phyloP scores from a whole-genome alignment of 2,888 invertebrate species.

The Ormia ochracea region DNA sequence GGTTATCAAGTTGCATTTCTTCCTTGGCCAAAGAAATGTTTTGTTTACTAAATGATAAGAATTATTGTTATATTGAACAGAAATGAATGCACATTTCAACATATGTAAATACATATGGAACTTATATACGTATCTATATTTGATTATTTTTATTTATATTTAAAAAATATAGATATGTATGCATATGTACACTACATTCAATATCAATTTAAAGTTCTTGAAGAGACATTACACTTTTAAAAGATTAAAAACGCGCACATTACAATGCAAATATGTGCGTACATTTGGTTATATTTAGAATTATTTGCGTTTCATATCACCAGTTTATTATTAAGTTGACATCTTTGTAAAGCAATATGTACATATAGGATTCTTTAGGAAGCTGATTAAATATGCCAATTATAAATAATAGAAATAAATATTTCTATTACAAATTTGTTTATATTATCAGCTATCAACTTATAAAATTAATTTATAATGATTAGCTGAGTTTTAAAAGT shows the following conservation, averaged over 20 bases:
- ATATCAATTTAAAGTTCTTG: slow-evolving; percentile 34
- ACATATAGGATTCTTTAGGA: too few species aligned
- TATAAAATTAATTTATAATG: too few species aligned
- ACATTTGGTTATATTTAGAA: not conserved
- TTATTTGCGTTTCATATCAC: not conserved
- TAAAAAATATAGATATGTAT: not conserved
- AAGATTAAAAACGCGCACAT: not conserved
- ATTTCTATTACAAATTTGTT: too few species aligned
- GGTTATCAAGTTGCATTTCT: slow-evolving; percentile 24
- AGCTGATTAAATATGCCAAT: too few species aligned
- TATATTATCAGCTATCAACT: too few species aligned
- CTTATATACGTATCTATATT: too few species aligned
- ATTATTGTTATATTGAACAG: not conserved
- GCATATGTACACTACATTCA: slow-evolving; percentile 14
- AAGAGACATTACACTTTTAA: slow-evolving; percentile 13
- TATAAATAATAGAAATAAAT: too few species aligned
- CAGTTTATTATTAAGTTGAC: too few species aligned
- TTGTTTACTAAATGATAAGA: slow-evolving; percentile 43
- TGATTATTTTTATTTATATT: not conserved
- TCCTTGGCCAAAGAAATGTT: not conserved
- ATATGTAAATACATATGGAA: not conserved
- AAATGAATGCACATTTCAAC: not conserved
- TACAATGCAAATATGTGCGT: not conserved
- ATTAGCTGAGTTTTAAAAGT: too few species aligned
- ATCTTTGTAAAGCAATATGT: too few species aligned